Evolutionary conservation across 2,888 invertebrate species (phyloP).

Genomic region (Acrobasis repandana): DNA sequence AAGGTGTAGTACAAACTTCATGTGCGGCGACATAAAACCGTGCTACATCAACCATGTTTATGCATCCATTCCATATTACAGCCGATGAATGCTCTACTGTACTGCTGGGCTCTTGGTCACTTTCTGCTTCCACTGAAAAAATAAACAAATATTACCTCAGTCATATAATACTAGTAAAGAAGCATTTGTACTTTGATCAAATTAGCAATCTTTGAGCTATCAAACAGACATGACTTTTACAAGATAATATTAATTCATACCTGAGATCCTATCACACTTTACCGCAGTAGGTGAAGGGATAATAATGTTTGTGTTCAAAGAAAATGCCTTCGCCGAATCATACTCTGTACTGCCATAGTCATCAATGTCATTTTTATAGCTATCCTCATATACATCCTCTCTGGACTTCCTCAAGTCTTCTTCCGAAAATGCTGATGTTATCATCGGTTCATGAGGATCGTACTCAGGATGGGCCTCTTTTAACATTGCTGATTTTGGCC

Average conservation of each 20-base stretch:
- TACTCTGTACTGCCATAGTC: constrained; percentile 54
- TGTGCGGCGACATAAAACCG: constrained; percentile 92
- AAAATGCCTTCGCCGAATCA: constrained; percentile 59
- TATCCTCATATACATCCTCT: constrained; percentile 69
- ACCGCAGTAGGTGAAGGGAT: constrained; percentile 49
- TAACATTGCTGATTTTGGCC: constrained; percentile 74
- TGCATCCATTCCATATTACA: constrained; percentile 91
- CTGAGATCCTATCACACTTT: constrained; percentile 59
- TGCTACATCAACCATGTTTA: constrained; percentile 95
- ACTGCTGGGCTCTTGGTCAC: constrained; percentile 91
- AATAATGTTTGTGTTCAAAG: constrained; percentile 52
- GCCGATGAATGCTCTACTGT: constrained; percentile 84
- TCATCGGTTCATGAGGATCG: constrained; percentile 79
- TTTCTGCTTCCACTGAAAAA: constrained; percentile 77
- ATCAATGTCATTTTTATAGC: constrained; percentile 58
- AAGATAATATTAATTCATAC: constrained; percentile 37
- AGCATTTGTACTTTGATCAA: too few relatives aligned
- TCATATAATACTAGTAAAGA: too few relatives aligned
- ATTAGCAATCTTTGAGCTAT: too few relatives aligned
- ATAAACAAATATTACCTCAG: constrained; percentile 7
- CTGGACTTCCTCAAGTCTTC: constrained; percentile 72
- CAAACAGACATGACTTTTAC: not conserved
- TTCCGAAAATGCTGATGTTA: constrained; percentile 76
- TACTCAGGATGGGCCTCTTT: constrained; percentile 76
- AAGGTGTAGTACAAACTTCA: constrained; percentile 77